These are phyloP conservation scores for Leptogaster cylindrica DNA, from an alignment of 2,888 invertebrate species.

Conservation along the genomic window DNA sequence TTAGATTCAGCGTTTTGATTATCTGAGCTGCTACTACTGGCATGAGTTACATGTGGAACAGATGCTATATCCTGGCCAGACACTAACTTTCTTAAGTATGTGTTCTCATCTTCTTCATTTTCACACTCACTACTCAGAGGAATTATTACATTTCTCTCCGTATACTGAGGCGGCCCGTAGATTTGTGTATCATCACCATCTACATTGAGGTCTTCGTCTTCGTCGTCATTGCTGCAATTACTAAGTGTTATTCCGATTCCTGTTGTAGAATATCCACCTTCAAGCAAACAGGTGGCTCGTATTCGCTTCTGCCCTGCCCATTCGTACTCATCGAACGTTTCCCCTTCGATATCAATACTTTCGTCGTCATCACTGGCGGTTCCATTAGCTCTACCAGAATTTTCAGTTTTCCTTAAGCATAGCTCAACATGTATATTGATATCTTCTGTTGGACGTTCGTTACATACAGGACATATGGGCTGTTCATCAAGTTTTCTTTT, in stretches of 20 bases:
- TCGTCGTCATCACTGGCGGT: constrained; percentile 64
- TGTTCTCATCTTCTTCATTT: constrained; percentile 54
- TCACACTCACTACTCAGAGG: constrained; percentile 63
- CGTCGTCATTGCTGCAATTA: constrained; percentile 60
- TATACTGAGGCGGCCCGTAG: constrained; percentile 87
- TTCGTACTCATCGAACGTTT: constrained; percentile 81
- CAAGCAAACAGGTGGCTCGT: constrained; percentile 73
- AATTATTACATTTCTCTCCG: constrained; percentile 72
- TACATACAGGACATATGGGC: constrained; percentile 81
- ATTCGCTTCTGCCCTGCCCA: constrained; percentile 91
- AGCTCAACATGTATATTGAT: constrained; percentile 76
- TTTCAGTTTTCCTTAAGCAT: constrained; percentile 67
- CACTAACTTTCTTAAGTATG: constrained; percentile 57
- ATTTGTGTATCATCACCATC: constrained; percentile 85
- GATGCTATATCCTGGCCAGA: constrained; percentile 50
- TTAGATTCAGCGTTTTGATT: constrained; percentile 5
- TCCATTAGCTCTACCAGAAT: constrained; percentile 52
- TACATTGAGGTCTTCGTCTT: constrained; percentile 78
- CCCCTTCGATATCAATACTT: constrained; percentile 77
- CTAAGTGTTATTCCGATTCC: constrained; percentile 60
- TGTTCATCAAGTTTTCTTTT: constrained; percentile 70
- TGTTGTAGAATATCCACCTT: constrained; percentile 69
- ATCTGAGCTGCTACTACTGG: not conserved
- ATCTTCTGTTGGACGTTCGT: constrained; percentile 71
- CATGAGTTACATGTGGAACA: constrained; percentile 19